Base-by-base conservation (phyloP, 2,797 vertebrate species). In the Rhinatrema bivittatum region DNA sequence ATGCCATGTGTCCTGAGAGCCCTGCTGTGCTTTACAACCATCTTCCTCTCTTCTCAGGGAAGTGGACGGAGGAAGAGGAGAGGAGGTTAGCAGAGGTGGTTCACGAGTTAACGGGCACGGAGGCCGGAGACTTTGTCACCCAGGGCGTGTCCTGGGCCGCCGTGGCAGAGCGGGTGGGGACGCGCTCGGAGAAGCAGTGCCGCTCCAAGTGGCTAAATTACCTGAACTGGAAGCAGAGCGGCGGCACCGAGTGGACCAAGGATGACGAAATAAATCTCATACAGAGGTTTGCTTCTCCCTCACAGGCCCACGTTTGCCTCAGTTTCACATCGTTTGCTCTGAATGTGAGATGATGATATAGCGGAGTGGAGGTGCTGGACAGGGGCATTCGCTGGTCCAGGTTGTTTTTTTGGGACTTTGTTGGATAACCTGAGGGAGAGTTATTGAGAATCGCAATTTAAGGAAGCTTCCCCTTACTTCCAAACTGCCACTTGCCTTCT, bases 131-230 rank as follows among this genome's bases (percentile, higher is more conserved):
- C 20, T 93, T 89, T 9, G 94, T 99, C 51, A 99, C 96, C 0
- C 93, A 91, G 21, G 94, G 96, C 3, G 96, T 99, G 8, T 99
- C 94, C 0, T 99, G 96, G 96, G 96, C 96, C 5, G 85, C 86
- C 0, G 96, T 99, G 28, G 96, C 96, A 3, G 91, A 98, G 24
- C 79, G 85, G 40, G 94, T 99, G 1, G 86, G 91, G 49, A 93
- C 93, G 0, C 91, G 96, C 59, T 98, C 96, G 1, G 96, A 99
- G 79, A 99, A 99, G 55, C 96, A 99, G 35, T 99, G 96, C 39
- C 93, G 96, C 32, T 99, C 96, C 1, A 99, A 99, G 30, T 99
- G 96, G 96, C 81, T 99, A 41, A 99, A 99, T 74, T 99, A 99
- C 78, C 86, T 99, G 50, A 99, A 99, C 85, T 99, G 96, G 96